These are phyloP conservation scores for Chondrosia reniformis DNA, from an alignment of 37 sponge, comb jelly and placozoan species.

Conservation along the genomic window DNA sequence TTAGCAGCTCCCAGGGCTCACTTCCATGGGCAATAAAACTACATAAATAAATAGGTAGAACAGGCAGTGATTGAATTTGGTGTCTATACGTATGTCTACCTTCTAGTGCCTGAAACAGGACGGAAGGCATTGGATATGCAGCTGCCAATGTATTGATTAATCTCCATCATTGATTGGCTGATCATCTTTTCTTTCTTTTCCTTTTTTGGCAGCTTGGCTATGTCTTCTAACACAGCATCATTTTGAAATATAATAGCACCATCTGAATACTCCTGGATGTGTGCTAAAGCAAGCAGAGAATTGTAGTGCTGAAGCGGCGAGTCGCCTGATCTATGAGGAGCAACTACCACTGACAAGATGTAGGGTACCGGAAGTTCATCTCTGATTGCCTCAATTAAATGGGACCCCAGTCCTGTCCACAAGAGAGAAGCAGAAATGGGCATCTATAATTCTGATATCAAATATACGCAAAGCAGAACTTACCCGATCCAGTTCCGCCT, in stretches of 20 bases:
- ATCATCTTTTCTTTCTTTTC: background rate
- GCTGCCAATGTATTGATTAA: slow-evolving; percentile 36
- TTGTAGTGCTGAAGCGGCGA: slow-evolving; percentile 92
- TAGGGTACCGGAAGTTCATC: slow-evolving; percentile 54
- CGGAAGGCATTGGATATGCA: slow-evolving; percentile 32
- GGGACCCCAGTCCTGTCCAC: slow-evolving; percentile 58
- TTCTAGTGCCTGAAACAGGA: slow-evolving; percentile 27
- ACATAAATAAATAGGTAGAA: no score
- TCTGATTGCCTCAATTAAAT: slow-evolving; percentile 53
- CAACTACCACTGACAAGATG: slow-evolving; percentile 60
- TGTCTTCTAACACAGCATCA: slow-evolving; percentile 52
- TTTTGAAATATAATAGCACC: slow-evolving; percentile 68
- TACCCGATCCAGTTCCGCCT: slow-evolving; percentile 91
- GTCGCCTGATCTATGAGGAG: slow-evolving; percentile 76
- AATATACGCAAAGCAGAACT: background rate
- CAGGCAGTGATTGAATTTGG: no score
- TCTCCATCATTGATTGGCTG: slow-evolving; percentile 31
- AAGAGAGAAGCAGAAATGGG: background rate
- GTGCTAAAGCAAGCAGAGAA: slow-evolving; percentile 58
- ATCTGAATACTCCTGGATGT: slow-evolving; percentile 63
- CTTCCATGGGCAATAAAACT: background rate
- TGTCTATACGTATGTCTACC: background rate
- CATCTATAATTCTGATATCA: no score
- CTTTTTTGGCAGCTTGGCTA: background rate
- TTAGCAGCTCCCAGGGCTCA: slow-evolving; percentile 59